Evolutionary conservation across 1,140 invertebrate species (phyloP).

Genomic region (Drosophila fuyamai): DNA sequence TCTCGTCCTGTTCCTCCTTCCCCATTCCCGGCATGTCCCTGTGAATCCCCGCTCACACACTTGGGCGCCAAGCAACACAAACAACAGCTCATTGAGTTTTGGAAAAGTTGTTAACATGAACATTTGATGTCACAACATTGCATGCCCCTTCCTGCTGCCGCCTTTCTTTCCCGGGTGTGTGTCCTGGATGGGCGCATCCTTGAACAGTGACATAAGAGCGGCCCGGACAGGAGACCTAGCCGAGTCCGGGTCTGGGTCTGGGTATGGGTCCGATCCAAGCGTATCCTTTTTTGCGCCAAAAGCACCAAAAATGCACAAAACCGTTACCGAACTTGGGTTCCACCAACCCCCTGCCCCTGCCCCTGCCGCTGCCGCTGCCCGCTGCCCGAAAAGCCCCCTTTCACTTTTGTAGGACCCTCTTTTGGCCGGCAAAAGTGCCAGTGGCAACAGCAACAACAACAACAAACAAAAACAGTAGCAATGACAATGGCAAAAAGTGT

Average conservation of each 20-base stretch:
- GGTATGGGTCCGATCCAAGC: slow-evolving; percentile 45
- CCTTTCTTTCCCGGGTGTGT: background rate
- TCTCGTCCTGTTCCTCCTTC: slow-evolving; percentile 1
- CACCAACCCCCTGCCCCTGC: background rate
- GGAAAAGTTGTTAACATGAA: slow-evolving; percentile 83
- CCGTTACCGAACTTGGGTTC: slow-evolving; percentile 43
- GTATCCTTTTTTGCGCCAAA: slow-evolving; percentile 64
- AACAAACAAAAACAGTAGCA: slow-evolving; percentile 12
- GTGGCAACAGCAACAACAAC: slow-evolving; percentile 12
- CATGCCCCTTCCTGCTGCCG: slow-evolving; percentile 3
- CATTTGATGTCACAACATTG: slow-evolving; percentile 81
- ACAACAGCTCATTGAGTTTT: slow-evolving; percentile 83
- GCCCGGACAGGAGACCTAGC: slow-evolving; percentile 16
- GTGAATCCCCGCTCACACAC: slow-evolving; percentile 11
- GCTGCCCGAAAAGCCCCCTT: background rate
- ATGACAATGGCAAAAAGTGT: slow-evolving; percentile 32
- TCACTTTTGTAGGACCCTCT: background rate
- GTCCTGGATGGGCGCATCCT: slow-evolving; percentile 34
- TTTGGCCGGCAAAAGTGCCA: slow-evolving; percentile 5
- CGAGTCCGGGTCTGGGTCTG: background rate
- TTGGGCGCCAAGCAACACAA: slow-evolving; percentile 69
- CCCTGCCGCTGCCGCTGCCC: background rate
- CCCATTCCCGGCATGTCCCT: background rate
- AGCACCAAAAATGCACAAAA: slow-evolving; percentile 42
- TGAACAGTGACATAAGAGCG: slow-evolving; percentile 41